phyloP scores from a whole-genome alignment of 2,797 vertebrate genomes.

The Luscinia luscinia region DNA sequence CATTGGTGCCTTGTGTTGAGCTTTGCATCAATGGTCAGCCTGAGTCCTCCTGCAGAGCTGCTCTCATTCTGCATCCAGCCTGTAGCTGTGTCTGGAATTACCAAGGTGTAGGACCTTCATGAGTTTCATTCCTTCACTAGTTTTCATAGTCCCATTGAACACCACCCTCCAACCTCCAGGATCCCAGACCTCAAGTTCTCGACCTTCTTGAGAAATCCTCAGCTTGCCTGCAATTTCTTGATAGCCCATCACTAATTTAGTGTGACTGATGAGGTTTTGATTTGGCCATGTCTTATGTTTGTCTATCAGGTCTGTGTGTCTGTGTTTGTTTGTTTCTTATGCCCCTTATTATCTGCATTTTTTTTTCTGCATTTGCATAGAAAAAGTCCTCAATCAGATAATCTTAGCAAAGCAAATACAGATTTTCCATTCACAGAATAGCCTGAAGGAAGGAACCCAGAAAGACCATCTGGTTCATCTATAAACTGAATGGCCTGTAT shows the following conservation, averaged over 20 bases:
- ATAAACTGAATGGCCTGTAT: background rate
- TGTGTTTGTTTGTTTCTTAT: background rate
- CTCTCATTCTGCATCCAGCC: background rate
- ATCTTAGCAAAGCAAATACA: background rate
- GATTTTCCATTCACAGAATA: background rate
- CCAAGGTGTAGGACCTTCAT: background rate
- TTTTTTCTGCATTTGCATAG: background rate
- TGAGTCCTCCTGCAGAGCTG: background rate
- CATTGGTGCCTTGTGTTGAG: background rate
- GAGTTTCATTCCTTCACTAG: background rate
- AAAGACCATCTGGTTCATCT: background rate
- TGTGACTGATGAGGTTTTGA: background rate
- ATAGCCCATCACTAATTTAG: background rate
- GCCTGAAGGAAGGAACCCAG: background rate
- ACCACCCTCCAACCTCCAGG: background rate
- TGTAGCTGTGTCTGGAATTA: background rate
- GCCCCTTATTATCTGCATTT: background rate
- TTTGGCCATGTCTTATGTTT: background rate
- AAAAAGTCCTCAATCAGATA: background rate
- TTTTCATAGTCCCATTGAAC: background rate
- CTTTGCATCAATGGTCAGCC: background rate
- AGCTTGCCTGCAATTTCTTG: background rate
- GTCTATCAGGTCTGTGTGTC: background rate
- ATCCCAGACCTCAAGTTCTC: background rate
- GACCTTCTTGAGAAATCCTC: background rate